These are phyloP conservation scores for Perodicticus potto DNA, from an alignment of 2,797 vertebrate species.

Conservation along the genomic window DNA sequence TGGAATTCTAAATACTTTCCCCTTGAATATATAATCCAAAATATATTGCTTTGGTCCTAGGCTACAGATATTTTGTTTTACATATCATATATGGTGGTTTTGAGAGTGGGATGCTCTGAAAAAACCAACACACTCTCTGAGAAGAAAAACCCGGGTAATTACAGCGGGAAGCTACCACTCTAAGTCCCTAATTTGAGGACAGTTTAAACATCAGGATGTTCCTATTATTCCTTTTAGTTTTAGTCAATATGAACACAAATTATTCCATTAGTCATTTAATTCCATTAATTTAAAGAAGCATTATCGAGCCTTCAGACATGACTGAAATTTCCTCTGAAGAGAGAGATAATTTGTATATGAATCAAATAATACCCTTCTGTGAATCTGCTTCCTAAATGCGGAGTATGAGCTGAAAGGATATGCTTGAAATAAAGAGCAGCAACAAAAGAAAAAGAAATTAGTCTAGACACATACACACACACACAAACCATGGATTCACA, in stretches of 20 bases:
- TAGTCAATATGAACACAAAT: slow-evolving; percentile 54
- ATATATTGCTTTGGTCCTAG: slow-evolving; percentile 79
- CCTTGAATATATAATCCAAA: slow-evolving; percentile 78
- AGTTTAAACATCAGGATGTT: not conserved
- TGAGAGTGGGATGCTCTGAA: not conserved
- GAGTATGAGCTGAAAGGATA: slow-evolving; percentile 22
- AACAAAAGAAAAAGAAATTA: not conserved
- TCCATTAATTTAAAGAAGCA: slow-evolving; percentile 43
- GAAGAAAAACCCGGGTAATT: slow-evolving; percentile 20
- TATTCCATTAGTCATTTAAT: slow-evolving; percentile 30
- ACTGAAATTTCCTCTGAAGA: slow-evolving; percentile 36
- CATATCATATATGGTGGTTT: not conserved
- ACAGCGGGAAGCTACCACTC: not conserved
- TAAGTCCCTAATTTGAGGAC: not conserved
- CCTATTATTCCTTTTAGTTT: slow-evolving; percentile 17
- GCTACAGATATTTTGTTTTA: slow-evolving; percentile 69
- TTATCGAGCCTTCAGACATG: not conserved
- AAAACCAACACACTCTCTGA: not conserved
- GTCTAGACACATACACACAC: no score
- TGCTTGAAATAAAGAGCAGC: slow-evolving; percentile 15
- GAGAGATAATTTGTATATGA: not conserved
- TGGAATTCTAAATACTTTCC: slow-evolving; percentile 81
- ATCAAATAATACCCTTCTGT: not conserved
- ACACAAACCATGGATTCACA: not conserved
- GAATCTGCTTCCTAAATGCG: slow-evolving; percentile 47